Conservation (phyloP, 2,797 vertebrate species). For the Rhinella marina region DNA sequence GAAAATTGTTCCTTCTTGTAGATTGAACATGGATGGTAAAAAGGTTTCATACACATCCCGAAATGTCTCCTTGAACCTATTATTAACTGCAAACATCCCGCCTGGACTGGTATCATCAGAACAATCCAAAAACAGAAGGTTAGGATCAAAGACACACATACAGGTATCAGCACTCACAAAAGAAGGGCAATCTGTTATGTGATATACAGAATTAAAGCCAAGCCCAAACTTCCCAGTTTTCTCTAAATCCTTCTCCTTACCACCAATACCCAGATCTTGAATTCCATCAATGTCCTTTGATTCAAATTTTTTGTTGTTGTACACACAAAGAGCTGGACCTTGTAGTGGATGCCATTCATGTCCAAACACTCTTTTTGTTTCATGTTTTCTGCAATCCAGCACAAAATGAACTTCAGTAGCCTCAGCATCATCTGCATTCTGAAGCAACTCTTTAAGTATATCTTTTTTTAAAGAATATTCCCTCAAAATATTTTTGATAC, state of each 20-base stretch:
- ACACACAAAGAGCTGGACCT: conserved; percentile 85
- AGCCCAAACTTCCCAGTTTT: conserved; percentile 83
- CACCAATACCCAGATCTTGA: conserved; percentile 81
- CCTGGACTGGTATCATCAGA: conserved; percentile 71
- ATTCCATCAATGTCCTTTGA: conserved; percentile 80
- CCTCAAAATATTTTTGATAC: conserved; percentile 82
- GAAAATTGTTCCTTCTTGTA: conserved; percentile 83
- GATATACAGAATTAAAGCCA: conserved; percentile 85
- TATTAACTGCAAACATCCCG: conserved; percentile 72
- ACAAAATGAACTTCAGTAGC: conserved; percentile 83
- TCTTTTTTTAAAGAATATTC: conserved; percentile 79
- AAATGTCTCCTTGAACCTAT: conserved; percentile 76
- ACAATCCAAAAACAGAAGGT: conserved; percentile 73
- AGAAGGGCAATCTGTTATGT: conserved; percentile 85
- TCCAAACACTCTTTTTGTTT: conserved; percentile 72
- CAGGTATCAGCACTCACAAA: conserved; percentile 79
- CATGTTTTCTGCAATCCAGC: conserved; percentile 80
- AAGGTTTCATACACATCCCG: conserved; percentile 81
- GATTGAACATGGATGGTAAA: conserved; percentile 77
- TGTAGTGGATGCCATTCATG: conserved; percentile 79
- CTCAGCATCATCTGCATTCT: conserved; percentile 87
- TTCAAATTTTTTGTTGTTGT: conserved; percentile 82
- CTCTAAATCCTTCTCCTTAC: conserved; percentile 75
- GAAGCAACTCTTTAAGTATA: conserved; percentile 83
- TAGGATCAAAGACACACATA: conserved; percentile 85